Evolutionary conservation across 1,140 invertebrate species (phyloP).

Genomic region (Drosophila subobscura): DNA sequence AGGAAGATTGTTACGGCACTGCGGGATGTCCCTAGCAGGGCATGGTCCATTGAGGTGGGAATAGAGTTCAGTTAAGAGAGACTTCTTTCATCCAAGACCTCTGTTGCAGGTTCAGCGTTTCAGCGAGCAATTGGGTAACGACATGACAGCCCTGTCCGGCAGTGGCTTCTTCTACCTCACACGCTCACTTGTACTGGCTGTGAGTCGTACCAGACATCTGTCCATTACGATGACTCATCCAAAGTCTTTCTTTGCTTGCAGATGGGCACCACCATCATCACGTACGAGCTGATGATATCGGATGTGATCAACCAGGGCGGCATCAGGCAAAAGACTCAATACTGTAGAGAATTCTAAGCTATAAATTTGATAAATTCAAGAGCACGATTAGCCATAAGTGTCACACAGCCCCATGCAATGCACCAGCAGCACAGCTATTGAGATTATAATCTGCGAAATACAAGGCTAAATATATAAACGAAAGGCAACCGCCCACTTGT

Average conservation of each 20-base stretch:
- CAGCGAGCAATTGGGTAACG: constrained; percentile 85
- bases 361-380: background rate
- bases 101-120: constrained; percentile 84
- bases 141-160: constrained; percentile 86
- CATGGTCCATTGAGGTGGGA: constrained; percentile 85
- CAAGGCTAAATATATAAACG: constrained; percentile 5
- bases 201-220: constrained; percentile 14
- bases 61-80: background rate
- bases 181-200: constrained; percentile 86
- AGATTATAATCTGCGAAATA: constrained; percentile 24
- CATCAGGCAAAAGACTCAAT: constrained; percentile 73
- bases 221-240: background rate
- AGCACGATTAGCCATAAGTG: constrained; percentile 32
- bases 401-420: constrained; percentile 20
- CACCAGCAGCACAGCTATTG: constrained; percentile 20
- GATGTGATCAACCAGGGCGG: constrained; percentile 78
- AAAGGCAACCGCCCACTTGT: constrained; percentile 23
- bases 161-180: constrained; percentile 87
- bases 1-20: constrained; percentile 85
- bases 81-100: no score
- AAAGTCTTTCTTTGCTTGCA: constrained; percentile 46
- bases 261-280: constrained; percentile 87
- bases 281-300: constrained; percentile 86
- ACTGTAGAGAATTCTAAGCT: constrained; percentile 63
- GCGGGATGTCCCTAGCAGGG: constrained; percentile 85